A percentile compares a stretch with the other conserved stretches of the same genome.
Conservation (phyloP, 2,113 vertebrate species). For the Ceyx cyanopectus region DNA sequence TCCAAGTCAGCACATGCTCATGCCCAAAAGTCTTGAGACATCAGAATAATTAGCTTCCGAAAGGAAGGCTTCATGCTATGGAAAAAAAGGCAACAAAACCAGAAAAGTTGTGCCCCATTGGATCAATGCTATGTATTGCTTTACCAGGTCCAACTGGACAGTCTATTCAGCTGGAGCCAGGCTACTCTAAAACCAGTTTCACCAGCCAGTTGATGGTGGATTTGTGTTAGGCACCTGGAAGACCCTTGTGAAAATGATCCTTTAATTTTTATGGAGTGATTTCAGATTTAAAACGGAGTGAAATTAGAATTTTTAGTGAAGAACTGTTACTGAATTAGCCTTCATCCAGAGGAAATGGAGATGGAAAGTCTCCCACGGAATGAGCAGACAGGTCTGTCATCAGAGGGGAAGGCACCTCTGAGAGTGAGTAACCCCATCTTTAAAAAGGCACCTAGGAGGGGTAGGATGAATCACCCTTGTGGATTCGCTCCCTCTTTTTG, state of each 20-base stretch:
- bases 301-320: background rate
- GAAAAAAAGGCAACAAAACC: background rate
- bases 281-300: constrained; percentile 26
- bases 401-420: background rate
- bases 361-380: background rate
- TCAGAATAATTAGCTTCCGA: background rate
- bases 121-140: background rate
- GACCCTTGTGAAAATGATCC: background rate
- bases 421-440: background rate
- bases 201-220: background rate
- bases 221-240: constrained; percentile 21
- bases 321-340: background rate
- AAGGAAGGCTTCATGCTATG: background rate
- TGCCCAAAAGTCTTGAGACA: background rate
- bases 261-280: background rate
- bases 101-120: background rate
- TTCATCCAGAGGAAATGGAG: background rate
- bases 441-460: background rate
- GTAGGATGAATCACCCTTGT: background rate
- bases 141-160: background rate
- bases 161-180: background rate
- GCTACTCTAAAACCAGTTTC: background rate
- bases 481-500: background rate
- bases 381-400: background rate
- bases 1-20: background rate